phyloP scores from a whole-genome alignment of 2,888 invertebrate genomes.

The Cephus runcator region DNA sequence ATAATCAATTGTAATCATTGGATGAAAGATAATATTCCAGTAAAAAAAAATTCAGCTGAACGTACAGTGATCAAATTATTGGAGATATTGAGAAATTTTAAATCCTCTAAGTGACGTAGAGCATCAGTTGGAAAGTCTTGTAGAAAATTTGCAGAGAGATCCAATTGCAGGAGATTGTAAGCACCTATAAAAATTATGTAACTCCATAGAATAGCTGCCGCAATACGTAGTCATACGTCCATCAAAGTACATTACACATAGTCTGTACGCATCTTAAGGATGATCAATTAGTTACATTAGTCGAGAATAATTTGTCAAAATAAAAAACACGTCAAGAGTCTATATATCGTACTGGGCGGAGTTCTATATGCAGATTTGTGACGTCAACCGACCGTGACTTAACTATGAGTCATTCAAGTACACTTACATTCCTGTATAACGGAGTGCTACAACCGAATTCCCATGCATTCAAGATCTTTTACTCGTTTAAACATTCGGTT shows the following conservation, averaged over 20 bases:
- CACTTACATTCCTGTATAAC: not conserved
- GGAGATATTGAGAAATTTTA: conserved; percentile 82
- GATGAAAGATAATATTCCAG: conserved; percentile 32
- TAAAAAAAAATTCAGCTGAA: conserved; percentile 22
- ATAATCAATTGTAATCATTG: conserved; percentile 17
- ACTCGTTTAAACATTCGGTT: not conserved
- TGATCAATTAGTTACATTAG: not conserved
- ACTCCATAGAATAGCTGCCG: not conserved
- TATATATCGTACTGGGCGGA: not conserved
- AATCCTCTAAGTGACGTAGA: conserved; percentile 74
- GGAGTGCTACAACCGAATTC: not conserved
- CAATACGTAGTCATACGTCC: not conserved
- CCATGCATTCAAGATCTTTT: not conserved
- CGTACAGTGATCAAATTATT: conserved; percentile 85
- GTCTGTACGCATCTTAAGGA: not conserved
- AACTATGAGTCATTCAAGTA: not conserved
- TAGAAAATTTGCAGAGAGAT: conserved; percentile 89
- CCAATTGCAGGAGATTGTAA: conserved; percentile 80
- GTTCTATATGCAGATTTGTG: not conserved
- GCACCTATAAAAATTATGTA: conserved; percentile 67
- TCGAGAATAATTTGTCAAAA: not conserved
- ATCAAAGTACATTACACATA: not conserved
- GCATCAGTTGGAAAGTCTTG: conserved; percentile 83
- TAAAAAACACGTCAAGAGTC: not conserved
- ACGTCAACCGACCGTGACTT: not conserved